A percentile compares a stretch with the other conserved stretches of the same genome.
Conservation (phyloP, 2,797 vertebrate species). For the Coreius guichenoti region DNA sequence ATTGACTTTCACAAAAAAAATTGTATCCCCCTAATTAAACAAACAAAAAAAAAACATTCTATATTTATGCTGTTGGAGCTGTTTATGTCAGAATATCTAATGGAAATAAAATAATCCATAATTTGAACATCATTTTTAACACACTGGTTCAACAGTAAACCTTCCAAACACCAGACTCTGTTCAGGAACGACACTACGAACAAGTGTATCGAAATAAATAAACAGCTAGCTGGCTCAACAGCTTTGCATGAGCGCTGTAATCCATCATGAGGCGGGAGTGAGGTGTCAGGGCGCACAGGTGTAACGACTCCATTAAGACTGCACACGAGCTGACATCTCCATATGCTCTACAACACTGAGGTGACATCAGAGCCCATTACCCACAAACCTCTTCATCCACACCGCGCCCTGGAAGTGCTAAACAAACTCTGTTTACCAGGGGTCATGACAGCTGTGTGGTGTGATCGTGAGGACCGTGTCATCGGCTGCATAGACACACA, state of each 20-base stretch:
- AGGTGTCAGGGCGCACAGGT: conserved; percentile 52
- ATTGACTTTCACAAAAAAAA: neutral
- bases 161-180: conserved; percentile 29
- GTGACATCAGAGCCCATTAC: conserved; percentile 60
- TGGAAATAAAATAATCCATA: neutral
- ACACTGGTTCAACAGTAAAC: too few species aligned
- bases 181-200: neutral
- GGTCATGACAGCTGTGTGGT: conserved; percentile 47
- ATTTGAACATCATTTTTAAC: neutral
- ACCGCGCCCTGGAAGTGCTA: conserved; percentile 44
- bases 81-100: neutral
- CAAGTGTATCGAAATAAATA: neutral
- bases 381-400: conserved; percentile 54
- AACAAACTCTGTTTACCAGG: conserved; percentile 48
- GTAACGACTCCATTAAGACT: conserved; percentile 57
- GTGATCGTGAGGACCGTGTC: neutral
- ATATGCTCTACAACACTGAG: conserved; percentile 47
- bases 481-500: neutral
- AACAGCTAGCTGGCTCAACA: conserved; percentile 32
- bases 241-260: conserved; percentile 41
- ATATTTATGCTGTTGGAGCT: neutral
- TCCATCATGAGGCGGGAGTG: conserved; percentile 43
- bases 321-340: conserved; percentile 59
- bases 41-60: neutral
- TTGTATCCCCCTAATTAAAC: neutral